These are phyloP conservation scores for Spodoptera litura DNA, from an alignment of 1,140 invertebrate species.

Conservation along the genomic window DNA sequence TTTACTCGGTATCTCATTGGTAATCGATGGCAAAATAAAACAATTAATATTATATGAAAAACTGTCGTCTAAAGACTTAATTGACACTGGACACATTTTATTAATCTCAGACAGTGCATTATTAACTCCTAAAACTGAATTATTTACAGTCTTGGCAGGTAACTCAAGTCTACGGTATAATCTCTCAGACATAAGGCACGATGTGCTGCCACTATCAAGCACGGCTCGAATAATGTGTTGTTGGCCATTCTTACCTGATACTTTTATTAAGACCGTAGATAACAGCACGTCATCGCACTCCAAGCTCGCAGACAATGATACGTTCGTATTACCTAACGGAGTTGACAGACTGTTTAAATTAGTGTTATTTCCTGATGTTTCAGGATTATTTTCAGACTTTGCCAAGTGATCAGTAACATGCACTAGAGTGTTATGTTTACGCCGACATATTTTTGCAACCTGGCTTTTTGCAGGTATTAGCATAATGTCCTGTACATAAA, in stretches of 20 bases:
- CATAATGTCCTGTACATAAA: slow-evolving; percentile 53
- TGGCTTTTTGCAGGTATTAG: slow-evolving; percentile 53
- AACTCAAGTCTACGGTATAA: background rate
- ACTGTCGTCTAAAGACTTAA: background rate
- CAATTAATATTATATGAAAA: background rate
- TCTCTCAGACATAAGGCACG: background rate
- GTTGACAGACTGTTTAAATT: background rate
- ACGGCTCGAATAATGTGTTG: background rate
- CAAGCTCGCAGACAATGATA: background rate
- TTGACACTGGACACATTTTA: background rate
- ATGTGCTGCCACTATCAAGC: slow-evolving; percentile 13
- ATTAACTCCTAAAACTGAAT: background rate
- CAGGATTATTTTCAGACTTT: background rate
- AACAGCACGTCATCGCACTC: background rate
- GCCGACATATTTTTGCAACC: slow-evolving; percentile 57
- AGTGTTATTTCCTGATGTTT: background rate
- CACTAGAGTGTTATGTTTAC: slow-evolving; percentile 54
- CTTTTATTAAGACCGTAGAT: background rate
- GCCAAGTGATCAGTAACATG: slow-evolving; percentile 33
- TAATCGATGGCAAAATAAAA: background rate
- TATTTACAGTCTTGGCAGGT: background rate
- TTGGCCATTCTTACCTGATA: background rate
- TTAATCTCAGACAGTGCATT: background rate
- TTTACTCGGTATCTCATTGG: background rate
- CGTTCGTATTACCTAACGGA: background rate